Evolutionary conservation across 2,113 vertebrate species (phyloP).

Genomic region (Carlito syrichta): DNA sequence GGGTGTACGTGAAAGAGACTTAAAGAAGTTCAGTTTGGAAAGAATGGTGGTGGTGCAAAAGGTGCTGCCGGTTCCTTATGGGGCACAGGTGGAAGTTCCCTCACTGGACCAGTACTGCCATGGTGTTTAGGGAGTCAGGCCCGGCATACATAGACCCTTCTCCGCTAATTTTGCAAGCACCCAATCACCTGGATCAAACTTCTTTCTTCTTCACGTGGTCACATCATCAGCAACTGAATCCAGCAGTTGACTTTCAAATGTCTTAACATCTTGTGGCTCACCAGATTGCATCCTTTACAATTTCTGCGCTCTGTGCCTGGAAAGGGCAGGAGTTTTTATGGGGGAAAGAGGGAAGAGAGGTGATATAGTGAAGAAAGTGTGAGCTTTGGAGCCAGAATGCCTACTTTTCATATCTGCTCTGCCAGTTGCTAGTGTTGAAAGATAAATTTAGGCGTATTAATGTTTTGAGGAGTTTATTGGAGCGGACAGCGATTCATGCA

Average conservation of each 20-base stretch:
- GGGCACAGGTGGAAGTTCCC: not conserved
- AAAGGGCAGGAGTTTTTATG: not conserved
- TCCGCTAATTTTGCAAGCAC: not conserved
- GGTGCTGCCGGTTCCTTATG: not conserved
- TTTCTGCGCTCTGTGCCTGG: not conserved
- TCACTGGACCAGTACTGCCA: not conserved
- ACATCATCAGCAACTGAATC: not conserved
- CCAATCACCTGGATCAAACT: not conserved
- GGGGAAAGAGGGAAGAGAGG: not conserved
- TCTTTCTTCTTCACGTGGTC: not conserved
- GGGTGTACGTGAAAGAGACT: not conserved
- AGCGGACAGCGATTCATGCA: not conserved
- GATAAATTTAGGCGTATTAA: not conserved
- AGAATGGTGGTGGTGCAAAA: not conserved
- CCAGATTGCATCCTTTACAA: not conserved
- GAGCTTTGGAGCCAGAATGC: not conserved
- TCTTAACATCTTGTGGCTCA: not conserved
- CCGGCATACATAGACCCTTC: rapidly evolving
- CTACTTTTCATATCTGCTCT: not conserved
- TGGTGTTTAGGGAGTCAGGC: not conserved
- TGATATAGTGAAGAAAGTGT: not conserved
- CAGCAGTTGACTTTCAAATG: not conserved
- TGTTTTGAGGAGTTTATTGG: not conserved
- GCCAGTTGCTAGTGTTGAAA: not conserved
- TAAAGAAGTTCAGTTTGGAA: not conserved